phyloP scores from a whole-genome alignment of 2,888 invertebrate species.

The Merodon equestris region DNA sequence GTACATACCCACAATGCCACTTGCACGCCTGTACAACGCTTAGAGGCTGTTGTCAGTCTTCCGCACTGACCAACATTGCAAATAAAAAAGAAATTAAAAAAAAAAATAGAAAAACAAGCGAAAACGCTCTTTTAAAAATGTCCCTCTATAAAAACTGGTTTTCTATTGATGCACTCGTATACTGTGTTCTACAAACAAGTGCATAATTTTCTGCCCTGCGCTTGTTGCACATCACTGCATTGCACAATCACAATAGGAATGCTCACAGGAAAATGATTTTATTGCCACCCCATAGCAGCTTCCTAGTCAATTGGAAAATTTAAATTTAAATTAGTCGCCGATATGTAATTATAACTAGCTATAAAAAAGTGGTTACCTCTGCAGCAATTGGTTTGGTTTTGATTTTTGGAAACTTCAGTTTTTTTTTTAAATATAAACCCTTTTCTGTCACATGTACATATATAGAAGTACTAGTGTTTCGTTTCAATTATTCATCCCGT shows the following conservation, averaged over 20 bases:
- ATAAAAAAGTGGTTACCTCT: conserved; percentile 20
- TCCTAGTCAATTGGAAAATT: conserved; percentile 69
- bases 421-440: conserved; percentile 34
- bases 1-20: conserved; percentile 53
- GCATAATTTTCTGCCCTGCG: conserved; percentile 43
- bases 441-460: conserved; percentile 32
- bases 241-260: conserved; percentile 43
- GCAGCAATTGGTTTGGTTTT: background rate
- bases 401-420: conserved; percentile 30
- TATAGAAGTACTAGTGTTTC: conserved; percentile 26
- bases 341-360: conserved; percentile 66
- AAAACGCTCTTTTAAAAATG: background rate
- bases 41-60: conserved; percentile 49
- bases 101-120: background rate
- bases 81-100: conserved; percentile 23
- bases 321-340: conserved; percentile 70
- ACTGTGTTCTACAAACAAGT: conserved; percentile 39
- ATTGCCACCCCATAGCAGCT: conserved; percentile 36
- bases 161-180: conserved; percentile 37
- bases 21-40: conserved; percentile 45
- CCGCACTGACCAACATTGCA: conserved; percentile 56
- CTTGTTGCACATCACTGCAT: conserved; percentile 32
- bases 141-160: background rate
- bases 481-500: conserved; percentile 40
- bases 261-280: conserved; percentile 48